phyloP scores from a whole-genome alignment of 2,113 vertebrate species.

The Halcyon malimbica region DNA sequence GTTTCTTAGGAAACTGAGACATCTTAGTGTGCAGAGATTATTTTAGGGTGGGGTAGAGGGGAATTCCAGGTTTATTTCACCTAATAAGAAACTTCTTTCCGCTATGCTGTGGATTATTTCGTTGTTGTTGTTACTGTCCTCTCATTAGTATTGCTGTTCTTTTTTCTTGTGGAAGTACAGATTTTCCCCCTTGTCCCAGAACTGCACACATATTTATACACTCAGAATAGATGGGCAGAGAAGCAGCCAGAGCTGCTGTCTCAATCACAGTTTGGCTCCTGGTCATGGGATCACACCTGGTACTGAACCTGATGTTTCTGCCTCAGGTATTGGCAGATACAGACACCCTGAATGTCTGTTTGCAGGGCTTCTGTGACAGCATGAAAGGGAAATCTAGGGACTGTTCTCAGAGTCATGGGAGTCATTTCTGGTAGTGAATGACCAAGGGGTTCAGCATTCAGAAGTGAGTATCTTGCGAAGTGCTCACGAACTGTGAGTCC shows the following conservation, averaged over 20 bases:
- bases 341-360: background rate
- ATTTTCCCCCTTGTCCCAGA: background rate
- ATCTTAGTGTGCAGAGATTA: background rate
- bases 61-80: background rate
- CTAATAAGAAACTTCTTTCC: background rate
- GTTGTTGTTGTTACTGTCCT: background rate
- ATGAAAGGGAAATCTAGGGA: background rate
- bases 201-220: background rate
- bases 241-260: background rate
- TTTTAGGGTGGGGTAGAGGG: background rate
- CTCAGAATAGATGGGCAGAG: rapidly evolving
- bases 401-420: background rate
- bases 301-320: background rate
- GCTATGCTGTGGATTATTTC: background rate
- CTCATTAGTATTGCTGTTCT: background rate
- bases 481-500: background rate
- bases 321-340: background rate
- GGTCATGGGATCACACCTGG: background rate
- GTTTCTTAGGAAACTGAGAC: constrained; percentile 3
- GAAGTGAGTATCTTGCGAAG: background rate
- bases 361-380: background rate
- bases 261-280: rapidly evolving
- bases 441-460: background rate
- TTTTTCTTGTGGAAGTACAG: background rate
- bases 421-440: background rate